phyloP scores from a whole-genome alignment of 2,888 invertebrate species.

The Melikaiella ostensackeni region DNA sequence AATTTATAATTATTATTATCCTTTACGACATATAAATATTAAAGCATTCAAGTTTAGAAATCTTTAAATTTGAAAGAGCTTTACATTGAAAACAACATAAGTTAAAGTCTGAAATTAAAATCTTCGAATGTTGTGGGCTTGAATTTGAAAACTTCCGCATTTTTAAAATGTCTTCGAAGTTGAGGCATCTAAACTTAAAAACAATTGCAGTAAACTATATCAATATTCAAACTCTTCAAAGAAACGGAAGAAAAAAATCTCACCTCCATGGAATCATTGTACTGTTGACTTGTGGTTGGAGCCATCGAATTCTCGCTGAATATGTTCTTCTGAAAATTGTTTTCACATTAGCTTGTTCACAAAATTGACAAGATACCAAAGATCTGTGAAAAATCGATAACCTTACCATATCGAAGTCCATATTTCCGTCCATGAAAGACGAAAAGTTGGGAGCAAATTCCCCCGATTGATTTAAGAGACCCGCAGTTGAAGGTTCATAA shows the following conservation, averaged over 20 bases:
- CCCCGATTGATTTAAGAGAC: constrained; percentile 50
- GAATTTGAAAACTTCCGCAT: background rate
- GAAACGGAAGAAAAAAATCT: background rate
- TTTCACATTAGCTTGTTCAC: background rate
- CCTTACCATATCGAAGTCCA: constrained; percentile 80
- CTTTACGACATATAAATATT: background rate
- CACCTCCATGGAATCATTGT: constrained; percentile 72
- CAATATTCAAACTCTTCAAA: background rate
- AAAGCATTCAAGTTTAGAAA: background rate
- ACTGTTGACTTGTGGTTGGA: constrained; percentile 67
- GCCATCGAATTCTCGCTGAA: constrained; percentile 71
- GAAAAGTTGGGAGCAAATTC: constrained; percentile 80
- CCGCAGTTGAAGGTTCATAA: constrained; percentile 69
- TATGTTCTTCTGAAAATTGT: constrained; percentile 70
- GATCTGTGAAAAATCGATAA: constrained; percentile 17
- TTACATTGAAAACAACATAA: background rate
- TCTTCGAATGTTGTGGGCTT: too few relatives aligned
- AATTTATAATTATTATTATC: constrained; percentile 2
- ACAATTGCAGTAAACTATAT: too few relatives aligned
- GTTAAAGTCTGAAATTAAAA: background rate
- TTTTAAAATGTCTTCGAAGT: background rate
- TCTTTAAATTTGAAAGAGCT: background rate
- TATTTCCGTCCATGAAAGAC: constrained; percentile 82
- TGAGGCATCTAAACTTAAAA: background rate
- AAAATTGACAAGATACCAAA: background rate